Percentiles rank a stretch among this genome's conserved stretches.
Conservation (phyloP, 2,888 invertebrate genomes). For the Polietes domitor region DNA sequence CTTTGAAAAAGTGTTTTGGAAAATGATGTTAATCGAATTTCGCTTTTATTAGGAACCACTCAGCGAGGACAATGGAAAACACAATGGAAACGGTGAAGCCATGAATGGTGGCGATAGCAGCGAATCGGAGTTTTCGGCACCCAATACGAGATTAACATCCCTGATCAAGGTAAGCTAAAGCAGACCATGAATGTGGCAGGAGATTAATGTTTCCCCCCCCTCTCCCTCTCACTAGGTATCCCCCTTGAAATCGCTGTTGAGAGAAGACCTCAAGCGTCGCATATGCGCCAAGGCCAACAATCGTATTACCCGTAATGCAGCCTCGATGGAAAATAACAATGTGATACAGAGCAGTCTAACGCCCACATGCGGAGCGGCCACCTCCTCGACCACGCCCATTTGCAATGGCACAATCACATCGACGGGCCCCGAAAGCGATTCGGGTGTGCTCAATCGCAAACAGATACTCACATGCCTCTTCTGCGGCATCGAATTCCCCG, state of each 20-base stretch:
- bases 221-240: conserved; percentile 83
- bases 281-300: conserved; percentile 87
- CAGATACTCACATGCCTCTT: conserved; percentile 90
- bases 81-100: conserved; percentile 56
- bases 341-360: conserved; percentile 77
- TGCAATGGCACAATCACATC: conserved; percentile 87
- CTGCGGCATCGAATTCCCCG: conserved; percentile 97
- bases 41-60: conserved; percentile 54
- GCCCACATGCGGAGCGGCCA: conserved; percentile 62
- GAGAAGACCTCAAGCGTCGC: conserved; percentile 91
- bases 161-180: conserved; percentile 85
- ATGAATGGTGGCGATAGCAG: conserved; percentile 69
- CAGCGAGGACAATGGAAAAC: conserved; percentile 51
- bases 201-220: background rate
- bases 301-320: conserved; percentile 80
- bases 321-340: conserved; percentile 76
- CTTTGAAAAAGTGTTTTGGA: background rate
- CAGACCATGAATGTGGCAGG: too few relatives aligned
- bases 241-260: conserved; percentile 90
- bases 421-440: conserved; percentile 84
- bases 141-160: conserved; percentile 88
- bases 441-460: conserved; percentile 80
- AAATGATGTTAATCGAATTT: background rate
- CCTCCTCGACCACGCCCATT: conserved; percentile 79
- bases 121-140: conserved; percentile 80